phyloP scores from a whole-genome alignment of 2,888 invertebrate genomes.

The Lamellibrachia satsuma region DNA sequence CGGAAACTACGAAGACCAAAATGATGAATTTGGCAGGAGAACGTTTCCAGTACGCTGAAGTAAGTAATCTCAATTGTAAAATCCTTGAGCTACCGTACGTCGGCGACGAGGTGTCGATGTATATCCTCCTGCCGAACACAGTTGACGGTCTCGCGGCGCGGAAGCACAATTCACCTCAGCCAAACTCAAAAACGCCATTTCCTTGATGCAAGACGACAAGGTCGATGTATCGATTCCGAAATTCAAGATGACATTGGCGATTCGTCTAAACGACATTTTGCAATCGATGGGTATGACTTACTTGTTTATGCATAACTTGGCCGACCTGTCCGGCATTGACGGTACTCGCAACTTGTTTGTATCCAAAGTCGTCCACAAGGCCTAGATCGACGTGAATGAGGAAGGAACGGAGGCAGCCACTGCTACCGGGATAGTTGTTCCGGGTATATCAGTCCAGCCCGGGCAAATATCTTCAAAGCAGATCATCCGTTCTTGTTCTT shows the following conservation, averaged over 20 bases:
- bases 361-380: conserved; percentile 56
- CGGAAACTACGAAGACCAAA: conserved; percentile 48
- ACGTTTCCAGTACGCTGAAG: conserved; percentile 70
- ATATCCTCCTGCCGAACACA: conserved; percentile 54
- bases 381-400: conserved; percentile 61
- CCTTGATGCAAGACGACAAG: conserved; percentile 8
- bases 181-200: conserved; percentile 8
- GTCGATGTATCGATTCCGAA: conserved; percentile 46
- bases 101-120: conserved; percentile 51
- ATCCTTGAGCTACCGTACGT: conserved; percentile 79
- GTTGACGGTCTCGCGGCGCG: conserved; percentile 44
- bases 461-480: conserved; percentile 40
- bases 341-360: conserved; percentile 45
- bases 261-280: conserved; percentile 45
- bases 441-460: not conserved
- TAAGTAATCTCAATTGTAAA: conserved; percentile 76
- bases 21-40: conserved; percentile 76
- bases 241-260: conserved; percentile 50
- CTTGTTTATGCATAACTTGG: conserved; percentile 43
- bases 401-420: conserved; percentile 62
- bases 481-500: conserved; percentile 60
- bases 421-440: conserved; percentile 43
- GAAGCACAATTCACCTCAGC: conserved; percentile 25
- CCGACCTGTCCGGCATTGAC: conserved; percentile 56
- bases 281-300: conserved; percentile 50